Conservation (phyloP, 1,140 invertebrate species). For the Saccostrea cuccullata region DNA sequence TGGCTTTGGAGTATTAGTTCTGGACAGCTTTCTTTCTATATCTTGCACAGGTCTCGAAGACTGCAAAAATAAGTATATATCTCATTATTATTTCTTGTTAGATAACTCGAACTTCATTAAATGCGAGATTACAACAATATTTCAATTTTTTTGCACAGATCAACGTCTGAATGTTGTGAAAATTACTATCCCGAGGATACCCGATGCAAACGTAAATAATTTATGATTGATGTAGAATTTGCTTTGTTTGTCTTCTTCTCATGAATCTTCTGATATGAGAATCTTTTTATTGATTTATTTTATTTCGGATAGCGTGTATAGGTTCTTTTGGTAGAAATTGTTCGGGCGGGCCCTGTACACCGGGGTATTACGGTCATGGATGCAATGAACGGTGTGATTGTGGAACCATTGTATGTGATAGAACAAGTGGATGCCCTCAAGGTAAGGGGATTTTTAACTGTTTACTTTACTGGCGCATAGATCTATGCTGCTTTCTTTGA, state of each 20-base stretch:
- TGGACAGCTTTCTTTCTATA: not conserved
- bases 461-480: too few relatives aligned
- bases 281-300: too few relatives aligned
- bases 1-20: not conserved
- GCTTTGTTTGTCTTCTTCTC: too few relatives aligned
- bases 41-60: not conserved
- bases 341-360: not conserved
- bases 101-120: not conserved
- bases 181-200: not conserved
- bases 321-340: not conserved
- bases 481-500: too few relatives aligned
- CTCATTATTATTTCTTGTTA: not conserved
- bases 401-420: not conserved
- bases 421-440: not conserved
- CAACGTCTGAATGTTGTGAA: not conserved
- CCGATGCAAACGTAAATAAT: not conserved
- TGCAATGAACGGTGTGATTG: not conserved
- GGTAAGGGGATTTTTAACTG: too few relatives aligned
- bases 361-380: slow-evolving; percentile 2
- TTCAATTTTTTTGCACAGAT: not conserved
- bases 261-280: too few relatives aligned
- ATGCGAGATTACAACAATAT: not conserved
- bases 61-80: not conserved
- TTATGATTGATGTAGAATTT: not conserved
- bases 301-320: not conserved